A percentile compares a stretch with the other conserved stretches of the same genome.
Evolutionary conservation across 1,140 invertebrate species (phyloP).

Genomic region (Drosophila rufa): DNA sequence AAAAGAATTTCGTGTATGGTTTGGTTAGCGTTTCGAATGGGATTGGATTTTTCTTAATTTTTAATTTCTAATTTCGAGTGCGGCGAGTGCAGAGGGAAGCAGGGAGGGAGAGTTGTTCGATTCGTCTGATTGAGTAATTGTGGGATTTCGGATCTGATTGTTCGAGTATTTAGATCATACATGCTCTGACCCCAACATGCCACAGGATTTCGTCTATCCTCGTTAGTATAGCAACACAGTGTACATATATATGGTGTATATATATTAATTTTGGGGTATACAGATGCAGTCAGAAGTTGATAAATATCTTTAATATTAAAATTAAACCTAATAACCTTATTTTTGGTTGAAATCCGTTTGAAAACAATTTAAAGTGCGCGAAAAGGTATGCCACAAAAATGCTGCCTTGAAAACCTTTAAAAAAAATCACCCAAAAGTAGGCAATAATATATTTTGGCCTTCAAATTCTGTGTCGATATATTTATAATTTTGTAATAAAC

Average conservation of each 20-base stretch:
- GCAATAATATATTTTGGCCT: no score
- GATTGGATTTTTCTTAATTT: not conserved
- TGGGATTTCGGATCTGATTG: not conserved
- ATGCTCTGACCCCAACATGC: slow-evolving; percentile 33
- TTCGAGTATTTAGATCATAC: slow-evolving; percentile 9
- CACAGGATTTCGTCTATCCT: slow-evolving; percentile 4
- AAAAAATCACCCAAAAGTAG: no score
- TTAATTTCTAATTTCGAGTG: not conserved
- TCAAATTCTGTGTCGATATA: not conserved
- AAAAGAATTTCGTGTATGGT: slow-evolving; percentile 34
- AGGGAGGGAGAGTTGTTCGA: not conserved
- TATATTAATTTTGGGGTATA: not conserved
- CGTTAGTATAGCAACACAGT: slow-evolving; percentile 12
- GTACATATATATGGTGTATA: not conserved
- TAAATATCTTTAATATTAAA: not conserved
- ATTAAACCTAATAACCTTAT: not conserved
- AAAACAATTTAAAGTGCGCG: not conserved
- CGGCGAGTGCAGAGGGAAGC: not conserved
- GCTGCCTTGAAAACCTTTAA: no score
- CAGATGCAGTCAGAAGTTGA: slow-evolving; percentile 1
- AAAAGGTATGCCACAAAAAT: not conserved
- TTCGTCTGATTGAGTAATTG: slow-evolving; percentile 1
- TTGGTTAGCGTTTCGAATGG: slow-evolving; percentile 25
- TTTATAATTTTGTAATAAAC: not conserved
- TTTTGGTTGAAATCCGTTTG: not conserved